Conservation (phyloP, 2,113 vertebrate genomes). For the Fregata magnificens region DNA sequence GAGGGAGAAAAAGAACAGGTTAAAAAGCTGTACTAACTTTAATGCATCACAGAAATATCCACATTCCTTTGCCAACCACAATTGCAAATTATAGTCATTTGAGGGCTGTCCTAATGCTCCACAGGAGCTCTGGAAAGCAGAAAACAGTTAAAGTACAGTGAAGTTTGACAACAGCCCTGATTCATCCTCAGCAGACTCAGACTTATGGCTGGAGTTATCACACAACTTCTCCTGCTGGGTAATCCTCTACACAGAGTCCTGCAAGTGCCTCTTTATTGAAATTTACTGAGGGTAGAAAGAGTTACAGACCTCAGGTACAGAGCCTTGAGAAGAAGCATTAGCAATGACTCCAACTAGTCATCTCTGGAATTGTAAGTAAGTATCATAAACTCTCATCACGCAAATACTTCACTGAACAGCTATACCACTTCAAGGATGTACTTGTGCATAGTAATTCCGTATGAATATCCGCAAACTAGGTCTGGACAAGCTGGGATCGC, state of each 20-base stretch:
- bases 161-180: neutral
- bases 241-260: neutral
- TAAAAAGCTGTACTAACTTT: neutral
- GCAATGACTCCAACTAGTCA: neutral
- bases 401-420: neutral
- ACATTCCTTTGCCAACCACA: neutral
- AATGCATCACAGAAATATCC: neutral
- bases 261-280: neutral
- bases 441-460: neutral
- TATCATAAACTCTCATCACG: neutral
- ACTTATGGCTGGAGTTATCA: neutral
- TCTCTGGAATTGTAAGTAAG: neutral
- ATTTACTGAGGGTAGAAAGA: neutral
- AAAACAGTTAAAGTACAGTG: neutral
- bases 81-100: neutral
- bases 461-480: neutral
- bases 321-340: neutral
- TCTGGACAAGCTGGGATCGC: neutral
- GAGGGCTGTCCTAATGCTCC: neutral
- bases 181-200: neutral
- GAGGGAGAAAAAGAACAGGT: neutral
- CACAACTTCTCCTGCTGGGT: neutral
- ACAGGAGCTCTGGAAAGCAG: neutral
- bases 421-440: neutral
- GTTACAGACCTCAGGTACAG: neutral